A percentile compares a stretch with the other conserved stretches of the same genome.
Evolutionary conservation across 2,113 vertebrate species (phyloP).

Genomic region (Gnathonemus echidnorhynchus): DNA sequence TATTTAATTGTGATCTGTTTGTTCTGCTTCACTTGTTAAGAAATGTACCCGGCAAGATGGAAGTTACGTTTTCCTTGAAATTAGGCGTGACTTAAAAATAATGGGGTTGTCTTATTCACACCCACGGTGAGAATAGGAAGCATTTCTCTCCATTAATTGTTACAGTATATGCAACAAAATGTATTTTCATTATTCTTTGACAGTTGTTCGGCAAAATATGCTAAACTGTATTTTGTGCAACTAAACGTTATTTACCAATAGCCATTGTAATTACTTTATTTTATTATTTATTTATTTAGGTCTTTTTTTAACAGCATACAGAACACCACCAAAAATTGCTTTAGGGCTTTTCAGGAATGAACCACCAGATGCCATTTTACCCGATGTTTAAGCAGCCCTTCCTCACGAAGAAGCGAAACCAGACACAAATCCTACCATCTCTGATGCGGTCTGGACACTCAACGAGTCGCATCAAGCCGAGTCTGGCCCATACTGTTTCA

Average conservation of each 20-base stretch:
- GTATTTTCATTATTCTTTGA: neutral
- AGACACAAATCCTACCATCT: neutral
- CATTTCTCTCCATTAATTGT: neutral
- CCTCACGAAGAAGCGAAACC: neutral
- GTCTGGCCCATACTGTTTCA: neutral
- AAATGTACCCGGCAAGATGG: neutral
- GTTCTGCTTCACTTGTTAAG: neutral
- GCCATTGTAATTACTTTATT: neutral
- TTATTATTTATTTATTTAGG: neutral
- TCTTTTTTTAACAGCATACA: neutral
- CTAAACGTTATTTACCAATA: neutral
- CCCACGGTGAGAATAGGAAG: neutral
- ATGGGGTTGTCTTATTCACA: neutral
- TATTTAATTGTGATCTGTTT: neutral
- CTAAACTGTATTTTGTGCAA: neutral
- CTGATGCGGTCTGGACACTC: neutral
- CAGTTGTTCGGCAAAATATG: neutral
- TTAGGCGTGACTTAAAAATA: neutral
- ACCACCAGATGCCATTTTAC: neutral
- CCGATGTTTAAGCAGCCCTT: neutral
- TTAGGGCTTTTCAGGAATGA: neutral
- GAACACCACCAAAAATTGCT: neutral
- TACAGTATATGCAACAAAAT: neutral
- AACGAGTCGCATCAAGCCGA: neutral
- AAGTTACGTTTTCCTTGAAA: neutral